Percentiles rank a stretch among this genome's conserved stretches.
Conservation (phyloP, 2,113 vertebrate genomes). For the Scalopus aquaticus region DNA sequence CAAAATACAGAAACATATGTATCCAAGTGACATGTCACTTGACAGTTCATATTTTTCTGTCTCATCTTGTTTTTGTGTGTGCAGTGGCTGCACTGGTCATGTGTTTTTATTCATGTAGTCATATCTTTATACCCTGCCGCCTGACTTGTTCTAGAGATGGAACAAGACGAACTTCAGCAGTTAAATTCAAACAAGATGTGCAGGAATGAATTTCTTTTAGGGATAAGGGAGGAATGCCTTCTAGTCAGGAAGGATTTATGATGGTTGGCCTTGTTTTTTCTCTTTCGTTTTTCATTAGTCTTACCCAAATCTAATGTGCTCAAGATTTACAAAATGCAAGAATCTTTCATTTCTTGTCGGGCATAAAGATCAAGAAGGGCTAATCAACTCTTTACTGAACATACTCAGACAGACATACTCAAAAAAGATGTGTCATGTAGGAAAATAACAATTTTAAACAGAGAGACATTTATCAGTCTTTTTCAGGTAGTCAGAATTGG, state of each 20-base stretch:
- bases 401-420: slow-evolving; percentile 25
- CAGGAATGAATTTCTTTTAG: slow-evolving; percentile 79
- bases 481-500: not conserved
- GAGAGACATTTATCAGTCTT: slow-evolving; percentile 41
- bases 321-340: slow-evolving; percentile 81
- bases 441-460: slow-evolving; percentile 12
- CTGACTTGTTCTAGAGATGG: slow-evolving; percentile 84
- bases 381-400: slow-evolving; percentile 73
- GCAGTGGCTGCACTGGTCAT: slow-evolving; percentile 78
- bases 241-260: slow-evolving; percentile 84
- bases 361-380: slow-evolving; percentile 80
- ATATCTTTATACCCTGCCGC: slow-evolving; percentile 77
- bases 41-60: slow-evolving; percentile 80
- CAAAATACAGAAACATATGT: slow-evolving; percentile 80
- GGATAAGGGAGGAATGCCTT: slow-evolving; percentile 81
- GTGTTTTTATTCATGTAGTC: slow-evolving; percentile 85
- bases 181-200: slow-evolving; percentile 88
- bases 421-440: slow-evolving; percentile 41
- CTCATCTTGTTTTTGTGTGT: slow-evolving; percentile 78
- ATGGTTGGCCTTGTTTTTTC: slow-evolving; percentile 80
- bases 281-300: slow-evolving; percentile 81
- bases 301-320: slow-evolving; percentile 68
- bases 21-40: slow-evolving; percentile 83
- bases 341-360: slow-evolving; percentile 79
- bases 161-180: slow-evolving; percentile 83